Evolutionary conservation across 2,797 vertebrate species (phyloP).

Genomic region (Muscicapa comitata): DNA sequence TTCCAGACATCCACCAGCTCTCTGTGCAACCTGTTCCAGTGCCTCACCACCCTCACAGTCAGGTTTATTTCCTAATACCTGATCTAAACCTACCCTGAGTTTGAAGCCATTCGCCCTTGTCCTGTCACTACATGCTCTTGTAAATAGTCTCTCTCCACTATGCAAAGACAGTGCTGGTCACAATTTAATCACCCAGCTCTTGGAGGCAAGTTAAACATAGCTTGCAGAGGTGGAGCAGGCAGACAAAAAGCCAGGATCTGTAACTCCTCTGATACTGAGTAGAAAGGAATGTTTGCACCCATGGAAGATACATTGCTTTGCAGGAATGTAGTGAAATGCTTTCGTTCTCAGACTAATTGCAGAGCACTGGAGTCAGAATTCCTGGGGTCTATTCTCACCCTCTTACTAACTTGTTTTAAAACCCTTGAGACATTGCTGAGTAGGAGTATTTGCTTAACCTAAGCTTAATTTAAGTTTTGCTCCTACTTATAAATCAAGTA

Average conservation of each 20-base stretch:
- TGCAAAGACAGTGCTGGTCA: background rate
- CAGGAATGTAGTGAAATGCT: background rate
- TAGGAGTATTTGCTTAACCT: constrained; percentile 16
- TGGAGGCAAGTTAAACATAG: background rate
- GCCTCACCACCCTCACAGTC: background rate
- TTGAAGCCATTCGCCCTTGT: background rate
- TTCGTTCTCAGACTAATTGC: background rate
- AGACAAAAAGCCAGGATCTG: background rate
- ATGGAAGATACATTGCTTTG: background rate
- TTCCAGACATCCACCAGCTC: background rate
- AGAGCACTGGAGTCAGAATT: background rate
- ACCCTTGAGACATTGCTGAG: background rate
- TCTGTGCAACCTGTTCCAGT: background rate
- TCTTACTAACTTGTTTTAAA: background rate
- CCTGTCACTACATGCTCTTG: background rate
- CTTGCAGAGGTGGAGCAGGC: background rate
- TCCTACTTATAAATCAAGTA: background rate
- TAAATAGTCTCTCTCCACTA: background rate
- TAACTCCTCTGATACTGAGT: background rate
- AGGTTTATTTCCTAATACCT: background rate
- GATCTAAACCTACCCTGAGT: background rate
- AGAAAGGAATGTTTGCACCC: background rate
- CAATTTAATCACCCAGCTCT: background rate
- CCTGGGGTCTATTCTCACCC: background rate
- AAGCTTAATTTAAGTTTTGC: background rate